Conservation (phyloP, 2,888 invertebrate species). For the Cremastinae sp. region DNA sequence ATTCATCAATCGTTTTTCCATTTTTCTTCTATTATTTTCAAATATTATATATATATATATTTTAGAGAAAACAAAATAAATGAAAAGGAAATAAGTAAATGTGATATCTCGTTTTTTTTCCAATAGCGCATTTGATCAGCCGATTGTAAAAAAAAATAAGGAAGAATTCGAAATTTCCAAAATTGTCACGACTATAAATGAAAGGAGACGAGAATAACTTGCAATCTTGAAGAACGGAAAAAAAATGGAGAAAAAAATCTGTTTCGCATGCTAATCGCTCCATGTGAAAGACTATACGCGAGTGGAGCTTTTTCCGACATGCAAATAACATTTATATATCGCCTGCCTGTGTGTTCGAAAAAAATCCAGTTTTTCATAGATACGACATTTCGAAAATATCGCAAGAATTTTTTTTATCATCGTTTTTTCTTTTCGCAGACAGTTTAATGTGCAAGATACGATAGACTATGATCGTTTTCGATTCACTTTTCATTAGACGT, state of each 20-base stretch:
- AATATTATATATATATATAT: slow-evolving; percentile 32
- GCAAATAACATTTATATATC: slow-evolving; percentile 59
- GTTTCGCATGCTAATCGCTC: slow-evolving; percentile 57
- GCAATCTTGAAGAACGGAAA: slow-evolving; percentile 32
- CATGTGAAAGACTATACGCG: slow-evolving; percentile 55
- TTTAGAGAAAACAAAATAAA: slow-evolving; percentile 31
- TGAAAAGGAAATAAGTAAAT: slow-evolving; percentile 27
- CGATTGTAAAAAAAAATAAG: slow-evolving; percentile 13
- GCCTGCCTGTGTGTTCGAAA: slow-evolving; percentile 46
- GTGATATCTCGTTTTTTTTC: slow-evolving; percentile 17
- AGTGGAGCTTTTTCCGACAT: slow-evolving; percentile 53
- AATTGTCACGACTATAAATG: slow-evolving; percentile 21
- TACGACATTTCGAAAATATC: slow-evolving; percentile 53
- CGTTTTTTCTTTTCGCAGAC: slow-evolving; percentile 53
- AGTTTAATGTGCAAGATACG: slow-evolving; percentile 60
- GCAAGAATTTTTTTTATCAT: slow-evolving; percentile 36
- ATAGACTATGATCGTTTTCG: slow-evolving; percentile 56
- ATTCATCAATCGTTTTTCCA: slow-evolving; percentile 25
- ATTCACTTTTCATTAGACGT: slow-evolving; percentile 49
- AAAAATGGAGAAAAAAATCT: slow-evolving; percentile 17
- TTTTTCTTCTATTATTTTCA: slow-evolving; percentile 51
- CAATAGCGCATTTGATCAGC: slow-evolving; percentile 13
- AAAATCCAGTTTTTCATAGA: slow-evolving; percentile 46
- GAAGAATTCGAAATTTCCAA: slow-evolving; percentile 35
- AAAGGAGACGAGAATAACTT: slow-evolving; percentile 29